Base-by-base conservation (phyloP, 2,797 vertebrate genomes). In the Urosaurus nigricauda region DNA sequence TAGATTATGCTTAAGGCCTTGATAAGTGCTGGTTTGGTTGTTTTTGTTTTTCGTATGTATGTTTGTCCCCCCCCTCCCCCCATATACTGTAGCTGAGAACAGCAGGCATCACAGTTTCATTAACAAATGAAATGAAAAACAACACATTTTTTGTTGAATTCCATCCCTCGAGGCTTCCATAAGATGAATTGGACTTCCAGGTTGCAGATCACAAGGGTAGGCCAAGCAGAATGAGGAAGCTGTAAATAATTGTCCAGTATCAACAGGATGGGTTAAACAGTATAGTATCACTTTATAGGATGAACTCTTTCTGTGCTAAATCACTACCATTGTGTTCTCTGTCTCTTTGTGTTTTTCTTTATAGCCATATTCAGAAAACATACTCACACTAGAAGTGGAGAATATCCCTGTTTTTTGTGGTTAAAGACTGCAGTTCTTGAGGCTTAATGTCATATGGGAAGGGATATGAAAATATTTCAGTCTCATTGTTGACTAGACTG, bases 61-160 rank as follows among this genome's bases (percentile, higher is more conserved):
- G 71, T 86, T 56, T 83, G n/a, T 56, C 70, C 60, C 4, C 35
- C 21, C 0, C 13, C 32, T 3, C n/a, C 29, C 70, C 2, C 70
- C 5, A 73, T 73, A 71, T 73, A 58, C 32, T 43, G 26, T 65
- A 53, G n/a, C 40, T 87, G 77, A 84, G 70, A 90, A 73, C 43
- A 84, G 85, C 75, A 71, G 43, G 77, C 74, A 73, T n/a, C 70
- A 40, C 53, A 3, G 7, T 85, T 87, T 77, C 77, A 75, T 81
- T 90, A 73, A 80, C 35, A 37, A 89, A 90, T 58, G 35, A 65
- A 89, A 65, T 80, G 68, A 70, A 51, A 68, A 85, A 51, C 32
- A 58, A 74, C 5, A 26, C 47, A 77, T 56, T 47, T 56, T 88
- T n/a, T 88, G 56, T 14, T 88, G 35, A 68, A 56, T 58, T 77